phyloP scores from a whole-genome alignment of 2,888 invertebrate species.

The Ochropleura leucogaster region DNA sequence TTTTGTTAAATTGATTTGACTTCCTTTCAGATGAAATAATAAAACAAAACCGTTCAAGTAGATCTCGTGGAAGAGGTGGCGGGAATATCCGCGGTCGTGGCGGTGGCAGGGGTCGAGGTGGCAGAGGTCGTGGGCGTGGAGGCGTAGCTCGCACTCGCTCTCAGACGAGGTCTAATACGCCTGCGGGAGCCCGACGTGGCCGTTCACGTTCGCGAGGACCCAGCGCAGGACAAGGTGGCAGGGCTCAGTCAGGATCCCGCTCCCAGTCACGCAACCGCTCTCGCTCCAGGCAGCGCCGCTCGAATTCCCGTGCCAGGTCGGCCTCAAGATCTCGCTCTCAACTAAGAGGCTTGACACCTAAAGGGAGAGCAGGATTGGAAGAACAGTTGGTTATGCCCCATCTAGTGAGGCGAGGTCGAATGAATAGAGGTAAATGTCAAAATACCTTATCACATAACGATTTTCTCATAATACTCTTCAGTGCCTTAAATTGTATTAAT shows the following conservation, averaged over 20 bases:
- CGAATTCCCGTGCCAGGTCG: slow-evolving; percentile 78
- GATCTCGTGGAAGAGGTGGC: slow-evolving; percentile 82
- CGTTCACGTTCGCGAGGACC: slow-evolving; percentile 74
- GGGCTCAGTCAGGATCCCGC: slow-evolving; percentile 73
- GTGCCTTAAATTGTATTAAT: not conserved
- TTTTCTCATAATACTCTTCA: not conserved
- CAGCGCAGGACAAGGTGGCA: slow-evolving; percentile 70
- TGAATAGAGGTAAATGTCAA: slow-evolving; percentile 69
- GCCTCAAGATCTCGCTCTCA: slow-evolving; percentile 82
- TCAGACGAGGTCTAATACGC: slow-evolving; percentile 59
- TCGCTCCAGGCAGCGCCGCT: slow-evolving; percentile 74
- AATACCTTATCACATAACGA: not conserved
- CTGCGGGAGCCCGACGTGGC: slow-evolving; percentile 66
- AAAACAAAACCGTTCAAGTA: slow-evolving; percentile 80
- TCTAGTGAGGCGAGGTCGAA: slow-evolving; percentile 75
- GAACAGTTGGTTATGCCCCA: slow-evolving; percentile 77
- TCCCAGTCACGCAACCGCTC: slow-evolving; percentile 76
- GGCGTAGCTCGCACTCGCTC: slow-evolving; percentile 63
- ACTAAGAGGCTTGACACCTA: slow-evolving; percentile 82
- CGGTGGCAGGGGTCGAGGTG: slow-evolving; percentile 64
- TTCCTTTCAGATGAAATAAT: slow-evolving; percentile 83
- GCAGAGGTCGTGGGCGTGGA: slow-evolving; percentile 64
- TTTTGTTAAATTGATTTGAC: not conserved
- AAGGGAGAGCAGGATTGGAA: slow-evolving; percentile 84
- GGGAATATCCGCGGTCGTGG: slow-evolving; percentile 65